Conservation (phyloP, 2,113 vertebrate genomes). For the Paralichthys olivaceus region DNA sequence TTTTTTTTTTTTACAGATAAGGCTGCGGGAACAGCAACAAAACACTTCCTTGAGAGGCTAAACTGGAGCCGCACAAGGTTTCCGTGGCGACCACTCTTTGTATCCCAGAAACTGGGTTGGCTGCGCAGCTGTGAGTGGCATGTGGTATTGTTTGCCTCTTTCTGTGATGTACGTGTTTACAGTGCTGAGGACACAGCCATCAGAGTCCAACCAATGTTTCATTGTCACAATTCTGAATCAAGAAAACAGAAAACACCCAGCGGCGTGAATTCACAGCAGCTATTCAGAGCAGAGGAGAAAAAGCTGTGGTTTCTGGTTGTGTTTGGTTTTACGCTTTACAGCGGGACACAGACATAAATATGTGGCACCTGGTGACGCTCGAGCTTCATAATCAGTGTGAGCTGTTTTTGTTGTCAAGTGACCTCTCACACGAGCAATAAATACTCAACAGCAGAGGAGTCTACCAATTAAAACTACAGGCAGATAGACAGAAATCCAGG, state of each 20-base stretch:
- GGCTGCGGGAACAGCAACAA: neutral
- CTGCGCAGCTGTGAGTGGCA: slow-evolving; percentile 48
- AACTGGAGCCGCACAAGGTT: slow-evolving; percentile 45
- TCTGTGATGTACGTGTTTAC: slow-evolving; percentile 37
- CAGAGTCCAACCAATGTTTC: slow-evolving; percentile 47
- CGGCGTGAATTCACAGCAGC: slow-evolving; percentile 12
- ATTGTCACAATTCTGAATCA: slow-evolving; percentile 29
- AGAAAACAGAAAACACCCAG: slow-evolving; percentile 4
- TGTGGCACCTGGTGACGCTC: too few relatives aligned
- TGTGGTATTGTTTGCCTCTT: slow-evolving; percentile 43
- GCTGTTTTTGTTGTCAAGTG: too few relatives aligned
- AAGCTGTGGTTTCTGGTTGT: slow-evolving; percentile 14
- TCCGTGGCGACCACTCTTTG: slow-evolving; percentile 43
- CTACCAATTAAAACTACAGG: too few relatives aligned
- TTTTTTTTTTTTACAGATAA: slow-evolving; percentile 7
- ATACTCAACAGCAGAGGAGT: too few relatives aligned
- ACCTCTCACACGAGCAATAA: too few relatives aligned
- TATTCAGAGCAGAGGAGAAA: slow-evolving; percentile 31
- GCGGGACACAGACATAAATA: neutral
- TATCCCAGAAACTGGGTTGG: slow-evolving; percentile 54
- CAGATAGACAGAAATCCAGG: too few relatives aligned
- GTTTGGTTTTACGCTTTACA: slow-evolving; percentile 25
- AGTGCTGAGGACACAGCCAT: slow-evolving; percentile 26
- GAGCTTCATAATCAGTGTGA: too few relatives aligned
- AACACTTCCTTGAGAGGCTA: slow-evolving; percentile 30